A percentile compares a stretch with the other conserved stretches of the same genome.
phyloP scores from a whole-genome alignment of 2,888 invertebrate species.

The Patella ulyssiponensis region DNA sequence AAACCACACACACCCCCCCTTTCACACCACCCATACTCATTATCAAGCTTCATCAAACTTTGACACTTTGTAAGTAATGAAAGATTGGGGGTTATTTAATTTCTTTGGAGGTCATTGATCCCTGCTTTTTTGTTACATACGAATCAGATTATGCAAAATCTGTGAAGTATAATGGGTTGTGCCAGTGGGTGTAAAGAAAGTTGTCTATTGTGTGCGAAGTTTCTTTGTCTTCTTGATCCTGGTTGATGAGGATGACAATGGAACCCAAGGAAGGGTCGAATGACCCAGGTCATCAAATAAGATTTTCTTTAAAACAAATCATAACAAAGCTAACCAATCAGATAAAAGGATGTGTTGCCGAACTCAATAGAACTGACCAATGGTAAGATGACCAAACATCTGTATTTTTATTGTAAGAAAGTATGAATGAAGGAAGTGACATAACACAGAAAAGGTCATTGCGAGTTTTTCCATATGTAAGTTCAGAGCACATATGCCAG shows the following conservation, averaged over 20 bases:
- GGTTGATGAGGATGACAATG: background rate
- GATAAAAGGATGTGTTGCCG: background rate
- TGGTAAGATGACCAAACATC: conserved; percentile 10
- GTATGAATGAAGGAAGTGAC: conserved; percentile 19
- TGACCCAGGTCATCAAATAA: conserved; percentile 11
- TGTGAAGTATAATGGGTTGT: background rate
- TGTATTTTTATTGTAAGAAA: conserved; percentile 7
- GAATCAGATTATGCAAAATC: conserved; percentile 4
- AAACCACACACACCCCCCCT: background rate
- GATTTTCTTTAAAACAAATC: conserved; percentile 12
- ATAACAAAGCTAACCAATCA: background rate
- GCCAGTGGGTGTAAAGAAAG: background rate
- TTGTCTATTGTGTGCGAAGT: background rate
- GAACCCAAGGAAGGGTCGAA: background rate
- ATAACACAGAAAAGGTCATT: conserved; percentile 24
- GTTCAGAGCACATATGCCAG: conserved; percentile 27
- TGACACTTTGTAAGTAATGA: conserved; percentile 11
- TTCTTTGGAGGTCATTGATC: conserved; percentile 10
- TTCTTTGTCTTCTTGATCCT: conserved; percentile 7
- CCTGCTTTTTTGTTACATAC: conserved; percentile 4
- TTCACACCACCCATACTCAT: background rate
- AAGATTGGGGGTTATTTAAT: conserved; percentile 9
- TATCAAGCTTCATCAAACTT: conserved; percentile 12
- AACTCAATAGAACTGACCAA: conserved; percentile 7
- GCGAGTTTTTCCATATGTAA: conserved; percentile 19